A percentile compares a stretch with the other conserved stretches of the same genome.
These are phyloP conservation scores for Hirudinaria manillensis DNA, from an alignment of 2,888 invertebrate genomes.

Conservation along the genomic window DNA sequence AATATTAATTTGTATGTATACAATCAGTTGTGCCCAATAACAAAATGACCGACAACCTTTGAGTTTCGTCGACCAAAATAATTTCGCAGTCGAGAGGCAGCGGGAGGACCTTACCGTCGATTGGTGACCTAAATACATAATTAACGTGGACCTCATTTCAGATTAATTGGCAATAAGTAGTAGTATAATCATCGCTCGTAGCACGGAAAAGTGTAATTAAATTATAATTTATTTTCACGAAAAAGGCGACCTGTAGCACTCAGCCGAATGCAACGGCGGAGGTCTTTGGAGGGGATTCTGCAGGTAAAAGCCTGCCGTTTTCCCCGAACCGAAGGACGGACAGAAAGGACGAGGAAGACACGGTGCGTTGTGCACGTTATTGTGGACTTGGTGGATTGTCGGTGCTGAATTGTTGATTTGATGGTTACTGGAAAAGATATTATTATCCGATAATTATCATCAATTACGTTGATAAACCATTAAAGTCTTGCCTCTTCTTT, in stretches of 20 bases:
- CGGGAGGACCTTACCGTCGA: neutral
- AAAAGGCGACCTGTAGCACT: neutral
- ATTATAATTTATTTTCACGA: no score
- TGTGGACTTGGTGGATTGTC: no score
- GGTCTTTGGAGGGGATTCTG: neutral
- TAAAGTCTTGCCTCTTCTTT: conserved; percentile 1
- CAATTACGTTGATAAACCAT: neutral
- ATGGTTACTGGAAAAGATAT: no score
- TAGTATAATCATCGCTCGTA: no score
- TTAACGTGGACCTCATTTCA: no score
- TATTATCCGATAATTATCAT: neutral
- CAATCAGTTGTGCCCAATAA: neutral
- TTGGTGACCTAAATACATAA: neutral
- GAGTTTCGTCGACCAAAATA: conserved; percentile 14
- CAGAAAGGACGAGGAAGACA: neutral
- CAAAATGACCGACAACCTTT: neutral
- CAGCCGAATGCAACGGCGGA: neutral
- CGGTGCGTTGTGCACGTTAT: no score
- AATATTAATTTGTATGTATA: conserved; percentile 7
- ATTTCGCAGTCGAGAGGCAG: conserved; percentile 18
- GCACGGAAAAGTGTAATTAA: no score
- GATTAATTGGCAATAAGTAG: no score
- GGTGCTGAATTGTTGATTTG: no score
- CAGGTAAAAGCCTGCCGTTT: neutral
- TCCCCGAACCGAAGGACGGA: neutral